Evolutionary conservation across 2,113 vertebrate species (phyloP), one percentile per base, ranked within the genome.

Genomic region (Tauraco erythrolophus): DNA sequence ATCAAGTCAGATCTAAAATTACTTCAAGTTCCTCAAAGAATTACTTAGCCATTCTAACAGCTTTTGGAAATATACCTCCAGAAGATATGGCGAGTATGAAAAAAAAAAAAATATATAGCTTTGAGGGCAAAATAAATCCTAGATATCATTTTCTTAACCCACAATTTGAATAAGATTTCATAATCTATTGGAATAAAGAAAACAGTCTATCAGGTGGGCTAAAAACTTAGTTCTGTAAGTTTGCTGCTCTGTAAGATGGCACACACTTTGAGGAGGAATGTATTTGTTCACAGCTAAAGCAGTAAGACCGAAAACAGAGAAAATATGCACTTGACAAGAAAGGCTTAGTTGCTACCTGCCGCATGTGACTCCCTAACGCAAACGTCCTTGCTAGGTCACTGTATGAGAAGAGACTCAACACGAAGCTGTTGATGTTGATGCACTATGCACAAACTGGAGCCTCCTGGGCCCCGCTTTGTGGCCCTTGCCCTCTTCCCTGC

Each of bases 381-480:
- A 7, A 15, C 1, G 0, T 28, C 10, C n/a, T 14, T 51, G 35
- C 14, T 60, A 14, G 43, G 14, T 46, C 23, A 2, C 23, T 16
- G 11, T 2, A 2, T 17, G 83, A 76, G 62, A 78, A 76, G 35
- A 48, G 25, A 39, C 14, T 14, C 9, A 24, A 21, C 0, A 54
- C 1, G 1, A 68, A 84, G 31, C 31, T 50, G n/a, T 11, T 0
- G 1, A 25, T 46, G 35, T n/a, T 18, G 3, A 19, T 19, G 30
- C 15, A 7, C 39, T 18, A 1, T 1, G 4, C 28, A 4, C 11
- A 28, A 46, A 19, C 16, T 0, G 0, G 35, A 37, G 57, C 25
- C 35, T 17, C 17, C 39, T 2, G 22, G 5, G 28, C 13, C 37
- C 19, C 1, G 0, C 18, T 43, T 35, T 3, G 4, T 27, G 5